Base-by-base conservation (phyloP, 2,888 invertebrate genomes). In the Chirona hameri region DNA sequence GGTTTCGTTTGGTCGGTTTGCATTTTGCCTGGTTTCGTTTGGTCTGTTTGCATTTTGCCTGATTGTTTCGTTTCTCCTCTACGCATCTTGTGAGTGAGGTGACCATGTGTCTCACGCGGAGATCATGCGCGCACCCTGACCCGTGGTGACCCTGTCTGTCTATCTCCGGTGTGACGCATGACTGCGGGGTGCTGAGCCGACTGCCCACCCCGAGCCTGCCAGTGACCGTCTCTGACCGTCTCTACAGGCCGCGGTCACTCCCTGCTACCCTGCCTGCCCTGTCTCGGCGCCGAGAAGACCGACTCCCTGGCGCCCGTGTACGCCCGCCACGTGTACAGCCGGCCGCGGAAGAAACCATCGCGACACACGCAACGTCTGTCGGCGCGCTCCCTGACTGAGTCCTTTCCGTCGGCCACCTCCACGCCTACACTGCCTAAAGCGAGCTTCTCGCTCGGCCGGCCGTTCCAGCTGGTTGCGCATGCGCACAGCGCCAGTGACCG, bases 261-360 rank as follows among this genome's bases (percentile, higher is more conserved):
- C 3, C 76, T 76, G 76, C 76, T 76, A 24, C 76, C 76, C 76
- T 76, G 76, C 46, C 76, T 76, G 24, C 76, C 76, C 46, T 76
- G 76, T 46, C 76, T 76, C 39, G 76, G 76, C 76, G 46, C 39
- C 39, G 76, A 76, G 46, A 76, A 76, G 76, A 76, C 31, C 24
- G 76, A 76, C 76, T 39, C 76, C 21, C 76, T 76, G 76, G 76
- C 76, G 76, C 76, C 76, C 21, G 76, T 76, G 76, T 76, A 76
- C 76, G 76, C 46, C 1, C 76, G 76, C 39, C 76, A 76, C 76
- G 76, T 76, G 76, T 76, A 76, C 76, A 76, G 39, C 21, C 76
- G 76, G 46, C 76, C 76, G 76, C 76, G 76, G 39, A 76, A 76
- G 76, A 76, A 76, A 46, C 76, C 76, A 24, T 76, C 76, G 24